phyloP scores from a whole-genome alignment of 92 coral and sea anemone genomes.

The Meandrina meandrites region DNA sequence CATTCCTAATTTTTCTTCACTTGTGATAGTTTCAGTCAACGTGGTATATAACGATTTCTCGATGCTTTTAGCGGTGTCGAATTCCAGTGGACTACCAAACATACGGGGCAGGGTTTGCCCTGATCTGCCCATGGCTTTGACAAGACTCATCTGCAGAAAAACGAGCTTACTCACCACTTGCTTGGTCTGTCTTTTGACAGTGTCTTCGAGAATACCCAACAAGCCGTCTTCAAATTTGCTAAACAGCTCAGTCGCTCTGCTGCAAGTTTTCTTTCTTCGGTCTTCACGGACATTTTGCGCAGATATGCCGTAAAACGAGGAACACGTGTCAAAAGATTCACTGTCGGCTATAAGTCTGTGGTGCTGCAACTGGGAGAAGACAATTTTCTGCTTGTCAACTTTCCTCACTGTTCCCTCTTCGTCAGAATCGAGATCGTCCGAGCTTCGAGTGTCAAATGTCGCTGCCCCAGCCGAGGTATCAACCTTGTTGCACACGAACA shows the following conservation, averaged over 20 bases:
- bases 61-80: neutral
- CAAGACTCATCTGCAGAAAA: conserved; percentile 10
- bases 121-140: conserved; percentile 10
- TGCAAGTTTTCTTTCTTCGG: neutral
- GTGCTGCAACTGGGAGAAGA: conserved; percentile 48
- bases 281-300: conserved; percentile 45
- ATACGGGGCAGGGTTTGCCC: neutral
- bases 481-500: conserved; percentile 65
- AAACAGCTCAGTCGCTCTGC: conserved; percentile 41
- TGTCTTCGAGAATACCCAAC: conserved; percentile 23
- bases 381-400: conserved; percentile 36
- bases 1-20: conserved; percentile 5
- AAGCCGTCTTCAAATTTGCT: conserved; percentile 41
- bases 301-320: conserved; percentile 57
- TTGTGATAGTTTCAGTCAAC: neutral
- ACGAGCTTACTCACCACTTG: conserved; percentile 41
- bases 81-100: conserved; percentile 6
- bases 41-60: neutral
- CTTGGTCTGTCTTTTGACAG: conserved; percentile 42
- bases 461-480: conserved; percentile 30
- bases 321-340: conserved; percentile 17
- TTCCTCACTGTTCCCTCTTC: conserved; percentile 27
- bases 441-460: conserved; percentile 12
- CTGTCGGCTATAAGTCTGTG: conserved; percentile 22
- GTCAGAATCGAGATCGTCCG: conserved; percentile 36